Evolutionary conservation across 35 echinoderm and acorn worm species (phyloP).

Genomic region (Acanthaster planci): DNA sequence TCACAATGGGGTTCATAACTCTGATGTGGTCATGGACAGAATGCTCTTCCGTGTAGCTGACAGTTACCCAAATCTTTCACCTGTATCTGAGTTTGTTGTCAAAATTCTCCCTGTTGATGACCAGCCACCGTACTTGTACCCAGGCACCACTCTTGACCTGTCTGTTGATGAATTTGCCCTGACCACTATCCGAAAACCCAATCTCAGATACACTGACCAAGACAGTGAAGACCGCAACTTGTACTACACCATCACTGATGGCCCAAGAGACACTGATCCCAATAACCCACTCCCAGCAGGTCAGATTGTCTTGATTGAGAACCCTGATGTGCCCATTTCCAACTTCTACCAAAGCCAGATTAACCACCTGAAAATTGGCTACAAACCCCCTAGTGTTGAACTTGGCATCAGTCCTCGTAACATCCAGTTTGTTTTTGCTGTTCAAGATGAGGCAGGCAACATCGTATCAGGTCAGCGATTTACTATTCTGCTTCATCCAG

Average conservation of each 20-base stretch:
- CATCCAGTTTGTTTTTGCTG: conserved; percentile 82
- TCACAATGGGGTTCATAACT: conserved; percentile 77
- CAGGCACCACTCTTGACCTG: conserved; percentile 69
- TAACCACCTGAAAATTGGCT: conserved; percentile 92
- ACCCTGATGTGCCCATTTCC: conserved; percentile 61
- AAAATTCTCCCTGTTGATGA: conserved; percentile 88
- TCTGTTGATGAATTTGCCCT: conserved; percentile 82
- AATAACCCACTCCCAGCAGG: conserved; percentile 81
- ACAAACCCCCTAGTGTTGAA: conserved; percentile 87
- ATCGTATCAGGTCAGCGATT: conserved; percentile 64
- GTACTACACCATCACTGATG: conserved; percentile 69
- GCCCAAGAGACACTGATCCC: conserved; percentile 65
- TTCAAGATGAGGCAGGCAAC: conserved; percentile 83
- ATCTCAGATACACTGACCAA: conserved; percentile 85
- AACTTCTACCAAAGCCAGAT: conserved; percentile 87
- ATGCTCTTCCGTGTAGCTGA: conserved; percentile 89
- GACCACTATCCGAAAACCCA: conserved; percentile 65
- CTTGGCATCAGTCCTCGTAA: conserved; percentile 85
- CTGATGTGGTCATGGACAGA: conserved; percentile 76
- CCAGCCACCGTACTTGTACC: conserved; percentile 86
- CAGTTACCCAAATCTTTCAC: conserved; percentile 83
- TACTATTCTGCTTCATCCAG: conserved; percentile 74
- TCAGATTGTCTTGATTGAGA: conserved; percentile 77
- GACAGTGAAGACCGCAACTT: conserved; percentile 93
- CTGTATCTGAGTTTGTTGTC: conserved; percentile 74